phyloP scores from a whole-genome alignment of 1,140 invertebrate species.

The Geopemphigus sp. region DNA sequence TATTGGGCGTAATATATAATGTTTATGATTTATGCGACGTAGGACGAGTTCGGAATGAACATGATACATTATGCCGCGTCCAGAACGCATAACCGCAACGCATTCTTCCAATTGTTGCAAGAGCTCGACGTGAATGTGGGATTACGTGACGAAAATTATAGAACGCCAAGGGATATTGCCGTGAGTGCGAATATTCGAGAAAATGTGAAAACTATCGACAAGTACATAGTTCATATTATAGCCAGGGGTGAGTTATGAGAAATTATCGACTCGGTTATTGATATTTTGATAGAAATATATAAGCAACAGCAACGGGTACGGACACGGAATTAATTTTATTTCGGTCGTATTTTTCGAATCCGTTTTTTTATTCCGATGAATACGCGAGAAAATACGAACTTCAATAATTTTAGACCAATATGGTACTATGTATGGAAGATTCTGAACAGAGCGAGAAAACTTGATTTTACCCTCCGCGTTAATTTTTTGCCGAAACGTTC shows the following conservation, averaged over 20 bases:
- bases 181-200: slow-evolving; percentile 71
- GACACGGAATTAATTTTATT: too few species aligned
- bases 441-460: too few species aligned
- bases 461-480: too few species aligned
- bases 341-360: too few species aligned
- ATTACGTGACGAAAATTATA: slow-evolving; percentile 76
- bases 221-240: slow-evolving; percentile 71
- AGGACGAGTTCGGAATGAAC: slow-evolving; percentile 85
- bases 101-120: slow-evolving; percentile 71
- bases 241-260: slow-evolving; percentile 63
- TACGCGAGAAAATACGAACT: too few species aligned
- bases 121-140: slow-evolving; percentile 76
- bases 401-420: too few species aligned
- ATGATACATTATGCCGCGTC: slow-evolving; percentile 85
- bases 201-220: slow-evolving; percentile 80
- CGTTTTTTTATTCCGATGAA: too few species aligned
- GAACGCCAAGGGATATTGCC: slow-evolving; percentile 83
- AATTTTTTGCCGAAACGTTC: too few species aligned
- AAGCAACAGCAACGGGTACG: background rate
- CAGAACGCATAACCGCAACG: slow-evolving; percentile 71
- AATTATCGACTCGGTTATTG: background rate
- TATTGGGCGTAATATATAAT: background rate
- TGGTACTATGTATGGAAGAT: too few species aligned
- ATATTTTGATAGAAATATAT: background rate
- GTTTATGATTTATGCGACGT: background rate